Conservation (phyloP, 2,888 invertebrate genomes). For the Meiosimyza platycephala region DNA sequence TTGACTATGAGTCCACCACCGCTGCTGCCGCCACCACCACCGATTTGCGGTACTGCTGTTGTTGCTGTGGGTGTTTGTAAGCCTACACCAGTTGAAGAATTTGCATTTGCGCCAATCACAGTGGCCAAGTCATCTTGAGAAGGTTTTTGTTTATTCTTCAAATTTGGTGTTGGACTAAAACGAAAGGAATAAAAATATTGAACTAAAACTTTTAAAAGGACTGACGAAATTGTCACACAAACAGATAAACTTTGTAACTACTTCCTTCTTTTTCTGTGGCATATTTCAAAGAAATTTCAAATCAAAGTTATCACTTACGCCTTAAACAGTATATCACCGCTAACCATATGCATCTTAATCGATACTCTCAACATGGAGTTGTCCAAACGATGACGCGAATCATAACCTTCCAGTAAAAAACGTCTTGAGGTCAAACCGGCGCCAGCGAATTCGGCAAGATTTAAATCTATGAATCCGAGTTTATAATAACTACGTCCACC, state of each 20-base stretch:
- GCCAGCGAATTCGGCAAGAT: slow-evolving; percentile 96
- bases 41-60: slow-evolving; percentile 54
- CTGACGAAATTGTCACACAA: too few relatives aligned
- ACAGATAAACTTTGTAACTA: not conserved
- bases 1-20: slow-evolving; percentile 34
- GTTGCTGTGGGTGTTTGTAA: slow-evolving; percentile 62
- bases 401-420: slow-evolving; percentile 95
- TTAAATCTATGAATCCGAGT: slow-evolving; percentile 96
- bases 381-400: slow-evolving; percentile 91
- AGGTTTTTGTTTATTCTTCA: slow-evolving; percentile 72
- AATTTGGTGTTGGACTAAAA: slow-evolving; percentile 74
- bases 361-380: slow-evolving; percentile 94
- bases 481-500: slow-evolving; percentile 79
- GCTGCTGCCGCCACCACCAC: slow-evolving; percentile 41
- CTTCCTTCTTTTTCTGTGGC: not conserved
- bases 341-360: slow-evolving; percentile 93
- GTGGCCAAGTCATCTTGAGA: slow-evolving; percentile 64
- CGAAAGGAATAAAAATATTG: not conserved
- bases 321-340: slow-evolving; percentile 97
- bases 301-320: slow-evolving; percentile 77
- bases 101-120: slow-evolving; percentile 43
- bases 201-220: too few relatives aligned
- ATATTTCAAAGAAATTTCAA: not conserved
- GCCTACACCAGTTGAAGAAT: slow-evolving; percentile 52
- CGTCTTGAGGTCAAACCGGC: slow-evolving; percentile 87